A percentile compares a stretch with the other conserved stretches of the same genome.
Evolutionary conservation across 1,140 invertebrate genomes (phyloP).

Genomic region (Archegozetes longisetosus): DNA sequence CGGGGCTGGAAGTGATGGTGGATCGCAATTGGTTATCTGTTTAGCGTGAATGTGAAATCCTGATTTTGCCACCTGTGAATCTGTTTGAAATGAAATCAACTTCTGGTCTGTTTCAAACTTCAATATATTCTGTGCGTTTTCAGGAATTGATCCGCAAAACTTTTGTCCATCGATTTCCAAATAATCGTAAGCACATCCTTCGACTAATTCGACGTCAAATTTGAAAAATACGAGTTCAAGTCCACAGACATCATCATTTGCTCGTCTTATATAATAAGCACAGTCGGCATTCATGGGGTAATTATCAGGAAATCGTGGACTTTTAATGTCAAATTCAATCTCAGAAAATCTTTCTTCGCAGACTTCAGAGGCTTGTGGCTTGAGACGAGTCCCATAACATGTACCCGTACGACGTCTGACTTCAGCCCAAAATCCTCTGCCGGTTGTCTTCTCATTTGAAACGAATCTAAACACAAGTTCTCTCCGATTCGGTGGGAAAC

Average conservation of each 20-base stretch:
- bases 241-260: slow-evolving; percentile 18
- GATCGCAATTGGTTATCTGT: slow-evolving; percentile 21
- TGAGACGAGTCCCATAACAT: not conserved
- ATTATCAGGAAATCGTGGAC: slow-evolving; percentile 17
- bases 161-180: slow-evolving; percentile 23
- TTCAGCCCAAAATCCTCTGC: slow-evolving; percentile 22
- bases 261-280: slow-evolving; percentile 16
- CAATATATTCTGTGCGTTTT: slow-evolving; percentile 19
- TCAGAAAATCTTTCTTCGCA: slow-evolving; percentile 15
- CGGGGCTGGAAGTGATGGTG: slow-evolving; percentile 2
- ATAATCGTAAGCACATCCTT: slow-evolving; percentile 24
- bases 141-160: slow-evolving; percentile 21
- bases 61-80: slow-evolving; percentile 17
- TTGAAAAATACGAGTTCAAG: slow-evolving; percentile 22
- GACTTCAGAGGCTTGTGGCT: not conserved
- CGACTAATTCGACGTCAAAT: slow-evolving; percentile 22
- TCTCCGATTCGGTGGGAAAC: slow-evolving; percentile 14
- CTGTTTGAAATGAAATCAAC: slow-evolving; percentile 20
- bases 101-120: slow-evolving; percentile 17
- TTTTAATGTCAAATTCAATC: slow-evolving; percentile 15
- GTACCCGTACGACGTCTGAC: slow-evolving; percentile 8
- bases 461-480: slow-evolving; percentile 19
- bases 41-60: slow-evolving; percentile 21
- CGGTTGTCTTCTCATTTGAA: slow-evolving; percentile 13
- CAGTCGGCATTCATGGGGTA: slow-evolving; percentile 19